Conservation (phyloP, 2,113 vertebrate species). For the Bujurquina vittata region DNA sequence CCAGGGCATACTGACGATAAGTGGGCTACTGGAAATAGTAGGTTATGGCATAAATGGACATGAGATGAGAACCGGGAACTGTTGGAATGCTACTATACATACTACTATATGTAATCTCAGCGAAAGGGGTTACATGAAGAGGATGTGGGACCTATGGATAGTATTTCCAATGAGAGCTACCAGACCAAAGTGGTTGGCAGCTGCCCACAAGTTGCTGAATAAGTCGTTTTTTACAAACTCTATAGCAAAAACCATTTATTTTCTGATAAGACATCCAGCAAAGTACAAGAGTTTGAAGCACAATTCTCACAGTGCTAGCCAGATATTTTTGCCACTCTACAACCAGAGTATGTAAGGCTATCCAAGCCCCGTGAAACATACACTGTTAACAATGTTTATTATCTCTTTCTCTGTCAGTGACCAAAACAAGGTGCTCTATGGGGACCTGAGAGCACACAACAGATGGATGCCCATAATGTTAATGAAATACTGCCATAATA, state of each 20-base stretch:
- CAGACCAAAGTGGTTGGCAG: background rate
- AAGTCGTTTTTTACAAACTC: background rate
- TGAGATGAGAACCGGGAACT: no score
- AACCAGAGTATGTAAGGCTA: background rate
- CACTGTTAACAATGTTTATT: conserved; percentile 62
- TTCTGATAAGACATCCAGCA: background rate
- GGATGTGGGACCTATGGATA: no score
- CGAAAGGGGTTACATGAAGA: no score
- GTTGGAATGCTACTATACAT: no score
- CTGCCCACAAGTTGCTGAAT: conserved; percentile 25
- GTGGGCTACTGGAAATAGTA: no score
- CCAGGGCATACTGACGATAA: no score
- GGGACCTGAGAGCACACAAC: conserved; percentile 56
- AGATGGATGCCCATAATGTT: conserved; percentile 77
- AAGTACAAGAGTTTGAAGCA: background rate
- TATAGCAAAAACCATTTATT: background rate
- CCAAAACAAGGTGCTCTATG: conserved; percentile 64
- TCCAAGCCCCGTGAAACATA: conserved; percentile 4
- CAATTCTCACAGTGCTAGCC: background rate
- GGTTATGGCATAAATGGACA: no score
- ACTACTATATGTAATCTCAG: no score
- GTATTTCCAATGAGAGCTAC: background rate
- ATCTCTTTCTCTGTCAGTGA: conserved; percentile 50
- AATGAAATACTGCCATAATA: conserved; percentile 75
- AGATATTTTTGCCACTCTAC: background rate